These are phyloP conservation scores for Nyctibius bracteatus DNA, from an alignment of 2,113 vertebrate species.

Conservation along the genomic window DNA sequence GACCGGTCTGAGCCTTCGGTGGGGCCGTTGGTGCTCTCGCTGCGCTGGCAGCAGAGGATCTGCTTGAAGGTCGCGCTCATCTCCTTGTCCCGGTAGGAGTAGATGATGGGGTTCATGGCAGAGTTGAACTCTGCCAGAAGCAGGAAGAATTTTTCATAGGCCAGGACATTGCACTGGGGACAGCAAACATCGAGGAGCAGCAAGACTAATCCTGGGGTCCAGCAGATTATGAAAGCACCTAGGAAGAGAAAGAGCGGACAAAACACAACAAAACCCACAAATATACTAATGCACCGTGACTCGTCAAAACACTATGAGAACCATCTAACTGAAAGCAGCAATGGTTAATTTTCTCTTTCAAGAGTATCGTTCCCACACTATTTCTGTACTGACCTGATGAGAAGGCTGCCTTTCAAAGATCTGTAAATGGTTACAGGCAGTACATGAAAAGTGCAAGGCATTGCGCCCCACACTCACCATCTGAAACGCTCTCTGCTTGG, in stretches of 20 bases:
- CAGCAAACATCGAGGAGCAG: constrained; percentile 95
- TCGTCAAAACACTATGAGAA: not conserved
- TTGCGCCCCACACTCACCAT: not conserved
- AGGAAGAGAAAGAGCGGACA: not conserved
- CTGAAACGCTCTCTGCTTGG: constrained; percentile 9
- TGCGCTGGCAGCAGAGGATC: constrained; percentile 95
- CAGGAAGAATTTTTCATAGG: constrained; percentile 97
- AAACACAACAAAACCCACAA: not conserved
- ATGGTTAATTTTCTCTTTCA: not conserved
- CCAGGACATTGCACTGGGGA: constrained; percentile 85
- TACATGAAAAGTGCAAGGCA: constrained; percentile 12
- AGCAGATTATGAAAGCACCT: constrained; percentile 98
- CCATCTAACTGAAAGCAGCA: not conserved
- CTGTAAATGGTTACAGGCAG: constrained; percentile 4
- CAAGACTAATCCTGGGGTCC: constrained; percentile 95
- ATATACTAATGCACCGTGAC: not conserved
- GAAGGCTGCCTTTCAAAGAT: not conserved
- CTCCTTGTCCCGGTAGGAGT: constrained; percentile 98
- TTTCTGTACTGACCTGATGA: not conserved
- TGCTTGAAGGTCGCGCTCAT: constrained; percentile 98
- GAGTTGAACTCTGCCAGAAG: constrained; percentile 97
- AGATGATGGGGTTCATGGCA: constrained; percentile 99
- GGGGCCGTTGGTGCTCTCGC: constrained; percentile 84
- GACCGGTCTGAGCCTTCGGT: constrained; percentile 92
- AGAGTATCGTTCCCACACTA: not conserved